Percentiles rank a stretch among this genome's conserved stretches.
Evolutionary conservation across 2,888 invertebrate species (phyloP).

Genomic region (Slavum lentiscoides): DNA sequence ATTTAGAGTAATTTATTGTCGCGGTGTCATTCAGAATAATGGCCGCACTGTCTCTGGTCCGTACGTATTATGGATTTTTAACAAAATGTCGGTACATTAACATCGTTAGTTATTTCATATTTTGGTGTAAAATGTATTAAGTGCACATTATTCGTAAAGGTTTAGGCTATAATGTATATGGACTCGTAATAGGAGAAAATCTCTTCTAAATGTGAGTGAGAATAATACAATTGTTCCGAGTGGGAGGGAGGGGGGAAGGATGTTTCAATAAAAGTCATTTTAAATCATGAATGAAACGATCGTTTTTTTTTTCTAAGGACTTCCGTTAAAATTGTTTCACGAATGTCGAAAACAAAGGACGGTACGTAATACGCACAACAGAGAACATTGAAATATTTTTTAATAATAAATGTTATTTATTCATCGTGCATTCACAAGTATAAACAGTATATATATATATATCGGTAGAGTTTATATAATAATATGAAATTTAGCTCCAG

Average conservation of each 20-base stretch:
- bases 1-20: too few species aligned
- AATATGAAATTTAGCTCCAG: too few species aligned
- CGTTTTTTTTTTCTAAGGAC: slow-evolving; percentile 4
- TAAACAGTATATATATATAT: too few species aligned
- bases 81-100: background rate
- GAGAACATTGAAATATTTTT: background rate
- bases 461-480: too few species aligned
- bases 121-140: background rate
- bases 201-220: background rate
- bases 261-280: slow-evolving; percentile 1
- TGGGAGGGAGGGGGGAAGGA: too few species aligned
- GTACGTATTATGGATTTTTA: too few species aligned
- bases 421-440: background rate
- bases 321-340: slow-evolving; percentile 7
- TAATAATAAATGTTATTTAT: background rate
- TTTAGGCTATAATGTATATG: too few species aligned
- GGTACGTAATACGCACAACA: background rate
- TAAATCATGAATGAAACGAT: background rate
- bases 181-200: background rate
- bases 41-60: too few species aligned
- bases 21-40: too few species aligned
- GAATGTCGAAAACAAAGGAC: background rate
- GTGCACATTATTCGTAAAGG: background rate
- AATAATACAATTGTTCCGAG: background rate
- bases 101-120: background rate